Evolutionary conservation across 2,113 vertebrate genomes (phyloP).

Genomic region (Oxyura jamaicensis): DNA sequence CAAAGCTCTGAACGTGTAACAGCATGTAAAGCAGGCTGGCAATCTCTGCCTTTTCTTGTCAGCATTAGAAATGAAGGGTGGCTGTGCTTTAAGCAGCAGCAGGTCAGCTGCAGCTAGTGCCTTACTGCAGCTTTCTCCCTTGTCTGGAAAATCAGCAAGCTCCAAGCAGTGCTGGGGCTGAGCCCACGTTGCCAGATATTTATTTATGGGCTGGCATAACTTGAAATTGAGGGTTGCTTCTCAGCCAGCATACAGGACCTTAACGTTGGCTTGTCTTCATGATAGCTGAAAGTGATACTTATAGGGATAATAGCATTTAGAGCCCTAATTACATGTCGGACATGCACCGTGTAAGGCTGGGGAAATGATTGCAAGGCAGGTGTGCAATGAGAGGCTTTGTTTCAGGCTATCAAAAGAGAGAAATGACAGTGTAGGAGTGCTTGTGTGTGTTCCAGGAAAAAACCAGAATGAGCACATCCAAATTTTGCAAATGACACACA

Average conservation of each 20-base stretch:
- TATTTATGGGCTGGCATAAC: not conserved
- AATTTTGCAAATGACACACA: fast-evolving
- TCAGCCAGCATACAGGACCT: fast-evolving
- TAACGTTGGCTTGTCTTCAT: not conserved
- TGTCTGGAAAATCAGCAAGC: too few species aligned
- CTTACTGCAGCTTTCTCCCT: too few species aligned
- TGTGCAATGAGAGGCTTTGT: not conserved
- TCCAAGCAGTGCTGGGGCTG: not conserved
- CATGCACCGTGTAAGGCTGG: fast-evolving
- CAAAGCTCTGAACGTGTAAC: not conserved
- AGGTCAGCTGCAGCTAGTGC: not conserved
- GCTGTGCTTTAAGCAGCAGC: not conserved
- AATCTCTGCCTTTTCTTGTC: not conserved
- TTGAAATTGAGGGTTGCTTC: not conserved
- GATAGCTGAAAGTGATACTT: not conserved
- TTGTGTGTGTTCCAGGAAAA: not conserved
- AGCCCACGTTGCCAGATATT: fast-evolving
- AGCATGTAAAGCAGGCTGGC: not conserved
- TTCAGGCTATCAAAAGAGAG: not conserved
- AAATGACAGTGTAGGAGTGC: fast-evolving
- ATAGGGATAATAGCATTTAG: fast-evolving
- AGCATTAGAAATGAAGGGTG: not conserved
- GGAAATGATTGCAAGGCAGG: not conserved
- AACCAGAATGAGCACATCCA: not conserved
- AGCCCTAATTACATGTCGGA: not conserved